These are phyloP conservation scores for Noctua comes DNA, from an alignment of 2,888 invertebrate species.

Conservation along the genomic window DNA sequence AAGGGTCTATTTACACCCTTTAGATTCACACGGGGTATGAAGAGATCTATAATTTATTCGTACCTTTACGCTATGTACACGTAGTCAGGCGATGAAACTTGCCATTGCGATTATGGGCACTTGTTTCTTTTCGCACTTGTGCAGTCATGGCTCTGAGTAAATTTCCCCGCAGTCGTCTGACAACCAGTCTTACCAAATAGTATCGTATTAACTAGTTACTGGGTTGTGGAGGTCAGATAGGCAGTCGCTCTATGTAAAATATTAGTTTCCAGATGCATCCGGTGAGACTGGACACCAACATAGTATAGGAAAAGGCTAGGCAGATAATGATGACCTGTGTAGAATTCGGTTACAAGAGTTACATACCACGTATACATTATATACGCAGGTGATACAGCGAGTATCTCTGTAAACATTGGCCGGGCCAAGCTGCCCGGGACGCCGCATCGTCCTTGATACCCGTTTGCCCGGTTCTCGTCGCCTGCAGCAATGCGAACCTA, in stretches of 20 bases:
- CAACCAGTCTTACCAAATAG: neutral
- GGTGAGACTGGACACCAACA: no score
- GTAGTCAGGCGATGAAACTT: no score
- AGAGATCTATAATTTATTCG: neutral
- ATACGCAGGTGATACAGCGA: neutral
- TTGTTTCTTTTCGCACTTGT: neutral
- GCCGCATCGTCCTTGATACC: slow-evolving; percentile 35
- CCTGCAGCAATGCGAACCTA: slow-evolving; percentile 29
- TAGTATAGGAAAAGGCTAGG: neutral
- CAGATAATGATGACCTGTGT: no score
- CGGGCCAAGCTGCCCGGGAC: slow-evolving; percentile 6
- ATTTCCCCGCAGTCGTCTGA: neutral
- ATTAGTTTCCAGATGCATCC: neutral
- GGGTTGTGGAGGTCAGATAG: neutral
- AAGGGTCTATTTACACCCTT: no score
- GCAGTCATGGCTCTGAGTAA: no score
- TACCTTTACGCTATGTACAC: no score
- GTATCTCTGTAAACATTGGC: neutral
- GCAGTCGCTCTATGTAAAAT: neutral
- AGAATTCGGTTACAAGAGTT: neutral
- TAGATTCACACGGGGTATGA: no score
- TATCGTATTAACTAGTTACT: neutral
- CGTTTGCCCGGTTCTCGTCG: neutral
- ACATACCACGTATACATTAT: neutral
- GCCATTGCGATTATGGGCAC: neutral